These are phyloP conservation scores for Drepanosiphum platanoidis DNA, from an alignment of 2,888 invertebrate species.

Conservation along the genomic window DNA sequence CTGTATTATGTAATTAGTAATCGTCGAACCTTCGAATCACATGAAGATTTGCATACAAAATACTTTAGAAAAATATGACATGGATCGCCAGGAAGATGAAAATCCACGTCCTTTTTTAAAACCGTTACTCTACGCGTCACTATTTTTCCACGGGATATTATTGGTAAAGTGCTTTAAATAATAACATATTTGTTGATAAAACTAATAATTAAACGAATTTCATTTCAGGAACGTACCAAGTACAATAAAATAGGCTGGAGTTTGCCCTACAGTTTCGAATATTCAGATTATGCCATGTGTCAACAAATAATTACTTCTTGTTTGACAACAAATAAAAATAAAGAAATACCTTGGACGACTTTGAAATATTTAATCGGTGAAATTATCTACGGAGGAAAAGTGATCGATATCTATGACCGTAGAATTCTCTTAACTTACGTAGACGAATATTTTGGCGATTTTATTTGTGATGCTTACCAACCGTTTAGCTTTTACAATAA, in stretches of 20 bases:
- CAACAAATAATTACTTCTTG: constrained; percentile 72
- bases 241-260: constrained; percentile 97
- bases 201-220: constrained; percentile 66
- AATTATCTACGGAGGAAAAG: constrained; percentile 95
- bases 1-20: constrained; percentile 23
- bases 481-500: constrained; percentile 88
- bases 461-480: constrained; percentile 89
- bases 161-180: background rate
- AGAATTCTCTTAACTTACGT: constrained; percentile 87
- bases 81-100: background rate
- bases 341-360: constrained; percentile 80
- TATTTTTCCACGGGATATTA: constrained; percentile 82
- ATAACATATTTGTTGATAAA: background rate
- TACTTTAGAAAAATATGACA: constrained; percentile 6
- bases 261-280: constrained; percentile 91
- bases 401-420: constrained; percentile 90
- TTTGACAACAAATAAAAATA: background rate
- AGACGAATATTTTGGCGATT: constrained; percentile 95
- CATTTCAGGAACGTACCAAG: constrained; percentile 89
- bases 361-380: constrained; percentile 93
- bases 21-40: constrained; percentile 34
- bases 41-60: constrained; percentile 36
- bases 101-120: constrained; percentile 78
- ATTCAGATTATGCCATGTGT: constrained; percentile 90
- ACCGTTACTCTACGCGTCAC: constrained; percentile 84